Evolutionary conservation across 1,140 invertebrate species (phyloP).

Genomic region (Cylas formicarius): DNA sequence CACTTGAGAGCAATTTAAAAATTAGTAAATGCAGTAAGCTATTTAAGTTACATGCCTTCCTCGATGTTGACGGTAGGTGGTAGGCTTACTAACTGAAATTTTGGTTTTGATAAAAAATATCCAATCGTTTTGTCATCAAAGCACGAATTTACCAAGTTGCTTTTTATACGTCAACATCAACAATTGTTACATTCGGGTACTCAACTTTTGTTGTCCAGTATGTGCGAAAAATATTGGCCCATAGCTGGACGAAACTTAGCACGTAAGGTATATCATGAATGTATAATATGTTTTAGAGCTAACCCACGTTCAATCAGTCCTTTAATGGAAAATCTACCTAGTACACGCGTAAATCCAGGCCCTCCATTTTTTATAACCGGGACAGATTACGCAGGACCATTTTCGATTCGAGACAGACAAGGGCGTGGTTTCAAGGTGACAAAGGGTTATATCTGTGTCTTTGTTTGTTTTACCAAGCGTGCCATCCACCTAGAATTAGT

Average conservation of each 20-base stretch:
- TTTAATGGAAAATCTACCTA: slow-evolving; percentile 18
- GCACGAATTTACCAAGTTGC: too few species aligned
- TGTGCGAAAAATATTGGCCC: too few species aligned
- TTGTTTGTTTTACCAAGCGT: slow-evolving; percentile 30
- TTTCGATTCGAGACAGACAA: slow-evolving; percentile 22
- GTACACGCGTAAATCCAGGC: slow-evolving; percentile 12
- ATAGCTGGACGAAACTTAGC: slow-evolving; percentile 7
- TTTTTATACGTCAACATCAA: too few species aligned
- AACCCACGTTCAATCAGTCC: slow-evolving; percentile 15
- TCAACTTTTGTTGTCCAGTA: too few species aligned
- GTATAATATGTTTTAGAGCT: slow-evolving; percentile 23
- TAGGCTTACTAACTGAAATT: too few species aligned
- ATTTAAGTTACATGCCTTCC: too few species aligned
- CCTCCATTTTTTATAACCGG: slow-evolving; percentile 36
- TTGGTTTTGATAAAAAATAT: too few species aligned
- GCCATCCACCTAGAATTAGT: slow-evolving; percentile 43
- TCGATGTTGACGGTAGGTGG: too few species aligned
- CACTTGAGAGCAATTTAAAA: too few species aligned
- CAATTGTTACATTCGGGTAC: too few species aligned
- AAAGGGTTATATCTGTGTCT: slow-evolving; percentile 28
- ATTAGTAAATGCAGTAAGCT: too few species aligned
- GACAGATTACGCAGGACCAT: slow-evolving; percentile 42
- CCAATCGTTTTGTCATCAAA: too few species aligned
- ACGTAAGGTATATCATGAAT: slow-evolving; percentile 13
- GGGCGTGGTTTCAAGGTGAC: slow-evolving; percentile 11